These are phyloP conservation scores for Percopsis omiscomaycus DNA, from an alignment of 2,797 vertebrate genomes.

Conservation along the genomic window DNA sequence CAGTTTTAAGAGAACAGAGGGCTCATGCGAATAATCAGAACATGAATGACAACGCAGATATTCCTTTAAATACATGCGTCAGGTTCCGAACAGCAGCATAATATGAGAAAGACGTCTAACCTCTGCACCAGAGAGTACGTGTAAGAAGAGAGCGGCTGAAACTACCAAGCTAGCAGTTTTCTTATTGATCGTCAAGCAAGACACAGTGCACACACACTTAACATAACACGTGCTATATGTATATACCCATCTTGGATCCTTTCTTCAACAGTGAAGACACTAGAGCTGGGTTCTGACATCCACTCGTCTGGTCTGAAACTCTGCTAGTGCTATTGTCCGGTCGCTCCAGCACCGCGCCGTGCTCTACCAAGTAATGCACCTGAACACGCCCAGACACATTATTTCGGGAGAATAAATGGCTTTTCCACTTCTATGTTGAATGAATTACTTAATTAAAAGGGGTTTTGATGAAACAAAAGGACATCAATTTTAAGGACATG, in stretches of 20 bases:
- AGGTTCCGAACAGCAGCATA: slow-evolving; percentile 1
- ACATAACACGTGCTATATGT: background rate
- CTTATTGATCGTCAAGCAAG: slow-evolving; percentile 31
- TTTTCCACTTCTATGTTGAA: background rate
- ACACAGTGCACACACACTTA: background rate
- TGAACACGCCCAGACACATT: slow-evolving; percentile 46
- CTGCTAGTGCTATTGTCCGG: slow-evolving; percentile 88
- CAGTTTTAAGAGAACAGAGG: slow-evolving; percentile 13
- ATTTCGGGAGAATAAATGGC: background rate
- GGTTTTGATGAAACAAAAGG: too few relatives aligned
- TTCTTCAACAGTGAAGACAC: slow-evolving; percentile 91
- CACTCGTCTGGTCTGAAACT: slow-evolving; percentile 84
- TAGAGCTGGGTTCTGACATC: slow-evolving; percentile 91
- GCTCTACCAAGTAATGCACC: slow-evolving; percentile 94
- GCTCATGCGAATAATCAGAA: slow-evolving; percentile 6
- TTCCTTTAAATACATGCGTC: slow-evolving; percentile 5
- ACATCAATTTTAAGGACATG: background rate
- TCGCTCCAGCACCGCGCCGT: slow-evolving; percentile 89
- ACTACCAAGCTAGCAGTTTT: background rate
- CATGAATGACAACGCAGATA: slow-evolving; percentile 1
- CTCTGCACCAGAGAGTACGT: background rate
- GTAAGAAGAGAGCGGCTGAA: background rate
- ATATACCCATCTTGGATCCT: slow-evolving; percentile 89
- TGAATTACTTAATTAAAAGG: too few relatives aligned
- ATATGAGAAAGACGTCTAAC: background rate